A percentile compares a stretch with the other conserved stretches of the same genome.
These are phyloP conservation scores for Bombyx mandarina DNA, from an alignment of 1,140 invertebrate species.

Conservation along the genomic window DNA sequence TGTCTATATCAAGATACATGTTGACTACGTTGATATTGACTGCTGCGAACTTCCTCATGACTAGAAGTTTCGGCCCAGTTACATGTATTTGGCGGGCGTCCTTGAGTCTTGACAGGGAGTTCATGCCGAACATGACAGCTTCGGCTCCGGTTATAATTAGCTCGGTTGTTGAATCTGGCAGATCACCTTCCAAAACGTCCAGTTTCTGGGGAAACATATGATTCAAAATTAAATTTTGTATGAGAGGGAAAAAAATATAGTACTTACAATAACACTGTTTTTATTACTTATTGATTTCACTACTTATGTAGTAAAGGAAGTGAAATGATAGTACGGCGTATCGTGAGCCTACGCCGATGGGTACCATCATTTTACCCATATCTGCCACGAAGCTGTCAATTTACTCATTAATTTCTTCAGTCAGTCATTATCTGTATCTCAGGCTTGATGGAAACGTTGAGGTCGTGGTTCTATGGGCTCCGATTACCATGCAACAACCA, in stretches of 20 bases:
- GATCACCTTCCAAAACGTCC: conserved; percentile 53
- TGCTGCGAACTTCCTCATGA: conserved; percentile 35
- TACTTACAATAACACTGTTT: background rate
- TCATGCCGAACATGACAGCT: conserved; percentile 70
- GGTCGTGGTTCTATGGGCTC: too few species aligned
- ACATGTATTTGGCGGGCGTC: conserved; percentile 37
- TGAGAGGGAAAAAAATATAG: background rate
- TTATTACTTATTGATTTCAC: too few species aligned
- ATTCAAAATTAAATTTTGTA: conserved; percentile 4
- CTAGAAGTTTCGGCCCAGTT: conserved; percentile 22
- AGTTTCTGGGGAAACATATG: conserved; percentile 35
- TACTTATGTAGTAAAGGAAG: too few species aligned
- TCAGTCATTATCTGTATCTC: too few species aligned
- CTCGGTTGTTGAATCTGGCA: conserved; percentile 73
- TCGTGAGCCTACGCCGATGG: too few species aligned
- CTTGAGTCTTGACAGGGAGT: conserved; percentile 44
- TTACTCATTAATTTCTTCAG: too few species aligned
- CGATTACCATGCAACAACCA: too few species aligned
- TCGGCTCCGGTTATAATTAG: conserved; percentile 73
- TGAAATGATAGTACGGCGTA: too few species aligned
- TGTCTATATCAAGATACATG: conserved; percentile 41
- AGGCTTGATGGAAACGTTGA: too few species aligned
- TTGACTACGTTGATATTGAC: conserved; percentile 36
- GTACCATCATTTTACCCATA: too few species aligned
- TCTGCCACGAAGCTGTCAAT: too few species aligned